Conservation (phyloP, 2,113 vertebrate species). For the Rhodinocichla rosea region DNA sequence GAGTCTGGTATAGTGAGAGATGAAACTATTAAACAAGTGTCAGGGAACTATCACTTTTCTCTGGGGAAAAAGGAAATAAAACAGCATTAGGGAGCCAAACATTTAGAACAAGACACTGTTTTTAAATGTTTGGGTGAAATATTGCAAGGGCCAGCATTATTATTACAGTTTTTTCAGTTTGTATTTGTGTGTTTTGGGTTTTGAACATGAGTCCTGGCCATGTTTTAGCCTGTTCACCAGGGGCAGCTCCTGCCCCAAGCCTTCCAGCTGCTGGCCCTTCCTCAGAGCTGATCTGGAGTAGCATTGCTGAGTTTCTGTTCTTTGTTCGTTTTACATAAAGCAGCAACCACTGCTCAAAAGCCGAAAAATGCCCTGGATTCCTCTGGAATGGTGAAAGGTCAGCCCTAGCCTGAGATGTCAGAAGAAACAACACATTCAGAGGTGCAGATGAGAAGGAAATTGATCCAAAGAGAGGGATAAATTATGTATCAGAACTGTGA, state of each 20-base stretch:
- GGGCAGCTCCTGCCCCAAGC: background rate
- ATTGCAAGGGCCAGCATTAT: background rate
- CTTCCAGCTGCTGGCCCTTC: background rate
- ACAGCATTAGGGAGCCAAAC: fast-evolving
- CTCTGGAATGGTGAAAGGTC: background rate
- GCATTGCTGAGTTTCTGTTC: background rate
- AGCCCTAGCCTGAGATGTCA: background rate
- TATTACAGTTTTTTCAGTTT: background rate
- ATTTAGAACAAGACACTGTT: background rate
- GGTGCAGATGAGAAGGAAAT: background rate
- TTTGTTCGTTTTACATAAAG: background rate
- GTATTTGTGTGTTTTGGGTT: background rate
- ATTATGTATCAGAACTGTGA: background rate
- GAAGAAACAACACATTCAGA: background rate
- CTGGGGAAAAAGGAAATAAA: background rate
- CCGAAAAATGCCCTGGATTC: background rate
- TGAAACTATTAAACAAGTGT: background rate
- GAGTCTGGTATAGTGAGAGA: background rate
- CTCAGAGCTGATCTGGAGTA: background rate
- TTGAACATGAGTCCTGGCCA: background rate
- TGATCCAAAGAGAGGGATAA: background rate
- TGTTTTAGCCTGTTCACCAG: background rate
- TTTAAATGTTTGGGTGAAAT: background rate
- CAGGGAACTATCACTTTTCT: background rate
- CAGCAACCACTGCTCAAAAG: background rate